These are phyloP conservation scores for Trachops cirrhosus DNA, from an alignment of 2,797 vertebrate species.

Conservation along the genomic window DNA sequence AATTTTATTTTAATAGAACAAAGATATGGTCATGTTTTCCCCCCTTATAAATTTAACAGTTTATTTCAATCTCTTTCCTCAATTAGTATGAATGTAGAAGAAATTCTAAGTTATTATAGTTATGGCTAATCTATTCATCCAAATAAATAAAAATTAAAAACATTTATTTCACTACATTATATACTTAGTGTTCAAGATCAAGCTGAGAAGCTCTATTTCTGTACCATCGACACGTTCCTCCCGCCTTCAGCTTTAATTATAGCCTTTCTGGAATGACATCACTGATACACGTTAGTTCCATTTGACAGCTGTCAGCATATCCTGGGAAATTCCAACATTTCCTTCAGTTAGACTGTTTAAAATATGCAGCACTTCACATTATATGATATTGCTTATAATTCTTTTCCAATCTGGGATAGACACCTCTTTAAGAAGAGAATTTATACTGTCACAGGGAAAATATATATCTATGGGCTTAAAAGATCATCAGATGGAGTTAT, in stretches of 20 bases:
- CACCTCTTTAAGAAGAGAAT: neutral
- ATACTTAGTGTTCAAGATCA: neutral
- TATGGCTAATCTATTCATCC: neutral
- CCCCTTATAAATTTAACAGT: neutral
- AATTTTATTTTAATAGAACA: neutral
- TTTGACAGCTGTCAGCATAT: constrained; percentile 26
- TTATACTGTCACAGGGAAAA: neutral
- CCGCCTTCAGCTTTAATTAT: neutral
- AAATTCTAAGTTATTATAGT: constrained; percentile 4
- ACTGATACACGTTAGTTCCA: neutral
- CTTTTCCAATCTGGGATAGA: neutral
- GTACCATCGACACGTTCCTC: neutral
- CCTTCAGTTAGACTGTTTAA: neutral
- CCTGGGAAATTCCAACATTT: neutral
- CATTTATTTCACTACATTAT: neutral
- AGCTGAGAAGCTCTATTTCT: neutral
- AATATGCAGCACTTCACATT: neutral
- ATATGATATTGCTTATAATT: neutral
- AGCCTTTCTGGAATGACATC: neutral
- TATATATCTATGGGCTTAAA: neutral
- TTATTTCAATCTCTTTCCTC: neutral
- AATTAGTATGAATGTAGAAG: neutral
- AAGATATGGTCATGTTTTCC: neutral
- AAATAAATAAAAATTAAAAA: constrained; percentile 5
- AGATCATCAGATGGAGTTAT: neutral